phyloP scores from a whole-genome alignment of 92 coral and sea anemone genomes.

The Hydrozoanthus gracilis region DNA sequence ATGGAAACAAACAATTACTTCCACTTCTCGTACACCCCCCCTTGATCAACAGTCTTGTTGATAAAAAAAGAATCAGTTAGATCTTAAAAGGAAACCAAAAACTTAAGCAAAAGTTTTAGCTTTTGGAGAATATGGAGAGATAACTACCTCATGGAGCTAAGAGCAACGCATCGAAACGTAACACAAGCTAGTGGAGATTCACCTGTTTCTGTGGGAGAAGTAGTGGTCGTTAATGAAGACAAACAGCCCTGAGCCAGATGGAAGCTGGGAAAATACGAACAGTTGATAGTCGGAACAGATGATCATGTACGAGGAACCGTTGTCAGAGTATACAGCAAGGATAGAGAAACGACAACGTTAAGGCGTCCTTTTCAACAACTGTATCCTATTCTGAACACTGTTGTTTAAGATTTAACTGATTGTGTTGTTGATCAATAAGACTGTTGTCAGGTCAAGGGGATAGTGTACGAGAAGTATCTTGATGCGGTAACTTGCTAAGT shows the following conservation, averaged over 20 bases:
- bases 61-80: background rate
- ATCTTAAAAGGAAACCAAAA: background rate
- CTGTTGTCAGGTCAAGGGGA: background rate
- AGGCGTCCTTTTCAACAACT: constrained; percentile 72
- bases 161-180: constrained; percentile 45
- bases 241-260: constrained; percentile 45
- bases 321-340: constrained; percentile 56
- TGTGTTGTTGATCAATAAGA: background rate
- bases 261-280: constrained; percentile 53
- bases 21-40: background rate
- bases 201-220: constrained; percentile 52
- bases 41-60: constrained; percentile 11
- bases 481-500: too few relatives aligned
- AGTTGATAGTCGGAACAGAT: constrained; percentile 57
- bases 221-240: constrained; percentile 25
- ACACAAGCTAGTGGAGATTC: background rate
- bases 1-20: background rate
- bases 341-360: constrained; percentile 47
- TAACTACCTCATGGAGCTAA: constrained; percentile 51
- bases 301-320: constrained; percentile 65
- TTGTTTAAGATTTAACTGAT: constrained; percentile 9
- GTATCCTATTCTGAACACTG: constrained; percentile 48
- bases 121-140: constrained; percentile 71
- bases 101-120: constrained; percentile 24
- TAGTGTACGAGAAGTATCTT: background rate